Conservation (phyloP, 2,888 invertebrate genomes). For the Xiphydria camelus region DNA sequence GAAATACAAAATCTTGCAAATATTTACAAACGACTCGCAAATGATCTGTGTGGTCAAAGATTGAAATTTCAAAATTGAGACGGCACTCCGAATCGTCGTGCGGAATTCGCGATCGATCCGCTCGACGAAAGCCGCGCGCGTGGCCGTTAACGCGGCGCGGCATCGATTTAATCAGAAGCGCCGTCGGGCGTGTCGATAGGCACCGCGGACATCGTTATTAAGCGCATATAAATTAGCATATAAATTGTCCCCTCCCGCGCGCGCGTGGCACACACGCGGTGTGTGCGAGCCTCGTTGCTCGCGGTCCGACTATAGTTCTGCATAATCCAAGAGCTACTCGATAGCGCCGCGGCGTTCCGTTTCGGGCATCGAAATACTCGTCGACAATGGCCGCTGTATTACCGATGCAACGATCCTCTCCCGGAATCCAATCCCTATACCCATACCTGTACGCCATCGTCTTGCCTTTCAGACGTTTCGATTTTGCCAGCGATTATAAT, state of each 20-base stretch:
- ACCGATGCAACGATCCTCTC: slow-evolving; percentile 51
- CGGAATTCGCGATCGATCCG: slow-evolving; percentile 1
- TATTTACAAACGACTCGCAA: no score
- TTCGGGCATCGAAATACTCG: not conserved
- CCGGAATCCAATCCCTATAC: no score
- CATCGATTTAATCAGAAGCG: slow-evolving; percentile 47
- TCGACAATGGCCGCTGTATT: slow-evolving; percentile 49
- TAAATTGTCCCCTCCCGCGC: slow-evolving; percentile 50
- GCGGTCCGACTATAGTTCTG: slow-evolving; percentile 36
- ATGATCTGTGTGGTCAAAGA: no score
- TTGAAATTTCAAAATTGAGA: no score
- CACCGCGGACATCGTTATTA: slow-evolving; percentile 57
- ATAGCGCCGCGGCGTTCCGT: slow-evolving; percentile 34
- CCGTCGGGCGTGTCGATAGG: slow-evolving; percentile 54
- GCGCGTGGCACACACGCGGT: slow-evolving; percentile 3
- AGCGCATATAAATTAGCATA: slow-evolving; percentile 58
- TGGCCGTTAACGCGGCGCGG: slow-evolving; percentile 25
- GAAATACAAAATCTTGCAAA: no score
- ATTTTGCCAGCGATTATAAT: no score
- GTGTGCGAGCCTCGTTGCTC: not conserved
- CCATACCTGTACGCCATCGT: no score
- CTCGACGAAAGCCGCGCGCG: slow-evolving; percentile 3
- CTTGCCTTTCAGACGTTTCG: no score
- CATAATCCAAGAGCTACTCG: slow-evolving; percentile 48
- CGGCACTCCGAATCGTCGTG: no score